Percentiles rank a stretch among this genome's conserved stretches.
Evolutionary conservation across 2,888 invertebrate genomes (phyloP).

Genomic region (Blastobasis adustella): DNA sequence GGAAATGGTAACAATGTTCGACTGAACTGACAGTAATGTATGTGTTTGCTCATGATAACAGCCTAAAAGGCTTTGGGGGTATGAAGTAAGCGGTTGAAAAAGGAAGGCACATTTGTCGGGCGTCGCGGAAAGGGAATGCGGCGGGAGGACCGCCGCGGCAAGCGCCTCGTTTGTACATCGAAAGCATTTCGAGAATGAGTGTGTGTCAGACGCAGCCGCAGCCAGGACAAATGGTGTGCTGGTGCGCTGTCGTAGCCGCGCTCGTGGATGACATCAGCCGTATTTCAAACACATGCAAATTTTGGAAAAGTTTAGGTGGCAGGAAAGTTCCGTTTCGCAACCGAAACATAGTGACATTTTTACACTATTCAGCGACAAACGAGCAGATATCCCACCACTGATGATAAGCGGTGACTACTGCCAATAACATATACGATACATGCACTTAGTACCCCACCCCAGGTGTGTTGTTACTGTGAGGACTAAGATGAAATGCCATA

Average conservation of each 20-base stretch:
- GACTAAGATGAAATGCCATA: no score
- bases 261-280: no score
- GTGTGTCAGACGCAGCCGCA: slow-evolving; percentile 37
- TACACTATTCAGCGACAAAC: no score
- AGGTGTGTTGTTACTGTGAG: no score
- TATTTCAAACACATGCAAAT: no score
- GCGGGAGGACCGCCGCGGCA: slow-evolving; percentile 4
- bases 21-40: slow-evolving; percentile 25
- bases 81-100: slow-evolving; percentile 11
- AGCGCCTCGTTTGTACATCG: slow-evolving; percentile 29
- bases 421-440: no score
- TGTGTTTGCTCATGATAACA: slow-evolving; percentile 23
- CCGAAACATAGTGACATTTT: no score
- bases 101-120: slow-evolving; percentile 1
- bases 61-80: slow-evolving; percentile 23
- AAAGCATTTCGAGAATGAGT: slow-evolving; percentile 48
- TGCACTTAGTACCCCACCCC: no score
- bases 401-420: no score
- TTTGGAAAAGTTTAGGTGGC: no score
- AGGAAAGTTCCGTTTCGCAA: no score
- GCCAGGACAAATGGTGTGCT: slow-evolving; percentile 35
- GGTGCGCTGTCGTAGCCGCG: neutral
- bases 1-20: slow-evolving; percentile 21
- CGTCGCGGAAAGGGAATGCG: slow-evolving; percentile 2
- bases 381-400: no score